Base-by-base conservation (phyloP, 2,113 vertebrate species). In the Falco punctatus region DNA sequence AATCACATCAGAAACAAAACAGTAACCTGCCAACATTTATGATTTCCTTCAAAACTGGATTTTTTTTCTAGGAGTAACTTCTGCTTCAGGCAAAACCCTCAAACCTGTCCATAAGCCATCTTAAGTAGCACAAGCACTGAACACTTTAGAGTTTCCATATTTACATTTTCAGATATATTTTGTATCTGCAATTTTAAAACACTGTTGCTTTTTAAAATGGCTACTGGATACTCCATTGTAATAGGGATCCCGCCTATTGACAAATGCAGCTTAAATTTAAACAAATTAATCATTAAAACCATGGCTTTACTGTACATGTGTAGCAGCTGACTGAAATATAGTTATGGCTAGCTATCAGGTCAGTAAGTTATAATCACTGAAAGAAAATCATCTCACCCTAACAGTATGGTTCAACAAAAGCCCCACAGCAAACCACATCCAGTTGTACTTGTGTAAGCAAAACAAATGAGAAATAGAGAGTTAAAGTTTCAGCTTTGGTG, bases 241-340 rank as follows among this genome's bases (percentile, higher is more conserved):
- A 30, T 6, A 49, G 15, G 22, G 46, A 62, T 48, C 17, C 19
- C 42, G 9, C 22, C 49, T 62, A 16, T 5, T 46, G 38, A 91
- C 79, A 87, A 91, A 66, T 13, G 42, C n/a, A 51, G 15, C 1
- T 1, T 49, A 81, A 81, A 46, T 48, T 69, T 8, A 8, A 81
- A 30, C 16, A 57, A 74, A 7, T 22, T 42, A 24, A 38, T 30
- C 30, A 55, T 32, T 66, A 83, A 90, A 93, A 32, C 20, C n/a
- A 35, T 0, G 0, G 30, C 32, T 80, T 90, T 70, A 46, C 27
- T 57, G 27, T 26, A 61, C 21, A 8, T 0, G 0, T 12, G 13
- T 24, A 91, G 62, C 66, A 66, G 92, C 46, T 67, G 64, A 79
- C 27, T 24, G 77, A 88, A 88, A 54, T 21, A n/a, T 1, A 19